These are phyloP conservation scores for Parnassius apollo DNA, from an alignment of 2,888 invertebrate species.

Conservation along the genomic window DNA sequence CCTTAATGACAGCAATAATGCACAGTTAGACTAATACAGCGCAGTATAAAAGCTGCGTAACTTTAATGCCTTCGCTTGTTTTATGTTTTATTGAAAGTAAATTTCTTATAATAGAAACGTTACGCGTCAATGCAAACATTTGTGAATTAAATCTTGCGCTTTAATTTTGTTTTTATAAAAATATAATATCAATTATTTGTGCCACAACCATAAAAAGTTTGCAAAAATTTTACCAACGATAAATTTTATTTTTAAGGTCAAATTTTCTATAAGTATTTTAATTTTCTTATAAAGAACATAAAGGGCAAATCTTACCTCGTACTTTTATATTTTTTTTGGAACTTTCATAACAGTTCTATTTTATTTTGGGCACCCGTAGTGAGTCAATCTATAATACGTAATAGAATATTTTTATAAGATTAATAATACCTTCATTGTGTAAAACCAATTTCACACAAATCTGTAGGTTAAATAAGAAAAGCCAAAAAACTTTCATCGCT, in stretches of 20 bases:
- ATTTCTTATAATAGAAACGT: not conserved
- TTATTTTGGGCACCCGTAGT: no score
- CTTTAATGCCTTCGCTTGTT: slow-evolving; percentile 3
- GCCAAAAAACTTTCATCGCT: not conserved
- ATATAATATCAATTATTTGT: no score
- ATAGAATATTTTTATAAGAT: not conserved
- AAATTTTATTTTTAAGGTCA: no score
- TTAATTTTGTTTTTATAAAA: no score
- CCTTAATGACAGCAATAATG: slow-evolving; percentile 30
- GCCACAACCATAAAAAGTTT: no score
- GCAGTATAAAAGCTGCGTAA: slow-evolving; percentile 10
- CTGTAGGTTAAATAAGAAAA: not conserved
- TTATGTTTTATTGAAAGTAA: slow-evolving; percentile 8
- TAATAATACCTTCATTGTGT: not conserved
- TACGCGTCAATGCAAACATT: not conserved
- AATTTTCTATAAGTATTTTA: no score
- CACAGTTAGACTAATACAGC: slow-evolving; percentile 27
- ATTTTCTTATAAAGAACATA: no score
- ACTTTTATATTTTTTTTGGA: no score
- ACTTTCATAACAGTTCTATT: no score
- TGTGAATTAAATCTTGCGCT: no score
- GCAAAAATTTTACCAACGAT: no score
- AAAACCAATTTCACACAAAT: slow-evolving; percentile 2
- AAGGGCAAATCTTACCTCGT: no score
- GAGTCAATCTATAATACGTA: not conserved